Evolutionary conservation across 2,797 vertebrate genomes (phyloP), one percentile per base, ranked within the genome.

Genomic region (Lutjanus argentimaculatus): DNA sequence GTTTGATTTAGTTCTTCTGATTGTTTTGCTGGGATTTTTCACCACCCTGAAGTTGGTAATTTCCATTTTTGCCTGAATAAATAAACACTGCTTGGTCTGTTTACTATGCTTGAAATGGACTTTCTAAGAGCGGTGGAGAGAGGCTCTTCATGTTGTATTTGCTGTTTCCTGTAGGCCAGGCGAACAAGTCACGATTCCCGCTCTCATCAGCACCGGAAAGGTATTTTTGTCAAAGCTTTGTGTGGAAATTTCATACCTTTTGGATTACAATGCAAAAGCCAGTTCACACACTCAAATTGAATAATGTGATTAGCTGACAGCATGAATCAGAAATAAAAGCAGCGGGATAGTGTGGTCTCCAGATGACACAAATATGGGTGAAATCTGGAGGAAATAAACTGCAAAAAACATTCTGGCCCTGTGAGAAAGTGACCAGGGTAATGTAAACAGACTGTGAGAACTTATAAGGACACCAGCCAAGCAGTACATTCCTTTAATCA

Each of bases 21-120:
- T 75, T 30, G 68, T 59, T 71, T 45, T 70, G 21, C 12, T 30
- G n/a, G 63, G 13, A 67, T 40, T 58, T 78, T 52, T 25, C 25
- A 8, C 1, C 10, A 40, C 25, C 15, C 22, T 67, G 16, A 56
- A 42, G 30, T 51, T 59, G 65, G 45, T 40, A 1, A 58, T 75
- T 57, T 63, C 16, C 13, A 43, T 65, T 57, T 75, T 22, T 45
- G 9, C 5, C 19, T 42, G 14, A 64, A 69, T 16, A 21, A 55
- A 30, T 11, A 49, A 61, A 59, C 11, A 53, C 16, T 46, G 36
- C 8, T 30, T 3, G 25, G 8, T 16, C 19, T 58, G 43, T 57
- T 75, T 22, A 19, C 10, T 15, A 17, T 46, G 40, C 21, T 25
- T 21, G 16, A 45, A 56, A 49, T 57, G 5, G 52, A 49, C 53